Evolutionary conservation across 2,888 invertebrate species (phyloP).

Genomic region (Chymomyza fuscimana): DNA sequence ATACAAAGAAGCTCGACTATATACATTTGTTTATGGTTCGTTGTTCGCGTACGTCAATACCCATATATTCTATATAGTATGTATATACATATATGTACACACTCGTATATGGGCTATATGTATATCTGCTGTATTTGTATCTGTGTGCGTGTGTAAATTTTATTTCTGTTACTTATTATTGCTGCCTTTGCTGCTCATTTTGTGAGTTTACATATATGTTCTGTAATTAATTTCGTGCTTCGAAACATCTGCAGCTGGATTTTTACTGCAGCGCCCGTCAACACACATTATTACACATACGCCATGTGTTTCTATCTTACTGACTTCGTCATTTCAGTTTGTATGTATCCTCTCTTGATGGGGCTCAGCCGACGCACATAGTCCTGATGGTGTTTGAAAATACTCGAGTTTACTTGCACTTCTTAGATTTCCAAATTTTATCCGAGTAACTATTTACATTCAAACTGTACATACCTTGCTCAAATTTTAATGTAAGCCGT

Average conservation of each 20-base stretch:
- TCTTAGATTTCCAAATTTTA: not conserved
- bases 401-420: not conserved
- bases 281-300: constrained; percentile 62
- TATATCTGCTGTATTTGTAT: not conserved
- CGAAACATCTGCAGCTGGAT: constrained; percentile 73
- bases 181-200: constrained; percentile 42
- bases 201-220: constrained; percentile 41
- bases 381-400: constrained; percentile 5
- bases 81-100: not conserved
- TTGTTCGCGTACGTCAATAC: not conserved
- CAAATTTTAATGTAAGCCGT: not conserved
- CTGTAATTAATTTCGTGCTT: constrained; percentile 72
- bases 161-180: constrained; percentile 73
- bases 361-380: too few relatives aligned
- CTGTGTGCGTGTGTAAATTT: constrained; percentile 57
- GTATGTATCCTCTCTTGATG: too few relatives aligned
- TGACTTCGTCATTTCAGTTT: constrained; percentile 57
- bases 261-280: constrained; percentile 66
- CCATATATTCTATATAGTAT: too few relatives aligned
- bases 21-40: constrained; percentile 37
- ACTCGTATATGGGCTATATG: too few relatives aligned
- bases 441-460: not conserved
- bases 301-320: constrained; percentile 41
- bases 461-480: not conserved
- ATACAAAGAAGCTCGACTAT: too few relatives aligned